Conservation (phyloP, 2,113 vertebrate genomes). For the Saguinus imperator region DNA sequence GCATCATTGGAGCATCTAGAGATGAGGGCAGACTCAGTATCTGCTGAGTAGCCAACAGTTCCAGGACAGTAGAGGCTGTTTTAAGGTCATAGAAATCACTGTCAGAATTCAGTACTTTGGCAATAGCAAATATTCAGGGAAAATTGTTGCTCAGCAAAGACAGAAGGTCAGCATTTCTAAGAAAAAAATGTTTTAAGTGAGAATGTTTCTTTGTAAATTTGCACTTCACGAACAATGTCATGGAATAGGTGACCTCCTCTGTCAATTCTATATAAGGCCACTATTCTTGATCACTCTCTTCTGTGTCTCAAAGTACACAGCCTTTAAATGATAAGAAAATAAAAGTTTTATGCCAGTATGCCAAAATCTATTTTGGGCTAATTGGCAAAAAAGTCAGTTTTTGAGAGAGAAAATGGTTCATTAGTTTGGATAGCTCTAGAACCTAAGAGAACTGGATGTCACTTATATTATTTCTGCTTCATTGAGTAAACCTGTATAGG, state of each 20-base stretch:
- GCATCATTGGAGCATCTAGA: slow-evolving; percentile 80
- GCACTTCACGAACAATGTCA: slow-evolving; percentile 42
- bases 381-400: not conserved
- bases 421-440: not conserved
- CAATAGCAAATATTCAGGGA: slow-evolving; percentile 32
- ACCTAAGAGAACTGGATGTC: not conserved
- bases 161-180: slow-evolving; percentile 55
- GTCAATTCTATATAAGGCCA: not conserved
- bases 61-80: slow-evolving; percentile 80
- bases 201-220: slow-evolving; percentile 51
- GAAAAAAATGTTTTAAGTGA: not conserved
- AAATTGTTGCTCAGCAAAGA: slow-evolving; percentile 64
- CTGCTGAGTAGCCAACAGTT: slow-evolving; percentile 83
- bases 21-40: slow-evolving; percentile 73
- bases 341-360: not conserved
- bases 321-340: slow-evolving; percentile 15
- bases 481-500: not conserved
- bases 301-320: not conserved
- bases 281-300: slow-evolving; percentile 31
- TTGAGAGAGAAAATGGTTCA: not conserved
- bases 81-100: slow-evolving; percentile 81
- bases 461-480: not conserved
- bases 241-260: slow-evolving; percentile 53
- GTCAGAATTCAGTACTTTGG: slow-evolving; percentile 59
- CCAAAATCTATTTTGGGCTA: not conserved